Base-by-base conservation (phyloP, 2,113 vertebrate genomes). In the Tamias sibiricus region DNA sequence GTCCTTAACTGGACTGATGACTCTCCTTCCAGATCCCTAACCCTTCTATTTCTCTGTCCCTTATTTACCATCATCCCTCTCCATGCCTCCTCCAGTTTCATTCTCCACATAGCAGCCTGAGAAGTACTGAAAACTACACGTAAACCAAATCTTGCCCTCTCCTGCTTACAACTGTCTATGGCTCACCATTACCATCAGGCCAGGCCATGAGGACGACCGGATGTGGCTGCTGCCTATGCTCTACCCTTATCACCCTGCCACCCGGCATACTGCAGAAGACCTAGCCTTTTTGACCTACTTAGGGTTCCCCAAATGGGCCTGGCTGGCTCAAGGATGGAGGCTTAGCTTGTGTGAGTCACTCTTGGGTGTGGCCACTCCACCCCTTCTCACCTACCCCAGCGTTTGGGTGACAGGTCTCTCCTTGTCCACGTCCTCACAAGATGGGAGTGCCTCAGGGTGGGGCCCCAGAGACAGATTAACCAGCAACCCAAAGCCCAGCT, bases 271-370 rank as follows among this genome's bases (percentile, higher is more conserved):
- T 8, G 10, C 44, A 17, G 3, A 14, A 86, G 72, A 49, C 87
- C 81, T 72, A 92, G 66, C 76, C 93, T 81, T 84, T 68, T 12
- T 97, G 96, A 97, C 96, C 96, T 97, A 97, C 76, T 97, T 97
- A 66, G 44, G 47, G 52, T 40, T 52, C 42, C 59, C 68, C 1
- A 1, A 62, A 62, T 0, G 42, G 80, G 94, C 92, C 94, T 7
- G 19, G 75, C 90, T 94, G 62, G 88, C 81, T 90, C 59, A 59
- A 87, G 57, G 76, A 69, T 95, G 57, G 44, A 77, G 83, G 80
- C 87, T 69, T 80, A n/a, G 77, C 72, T 94, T 85, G 0, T n/a
- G 35, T 0, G 66, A 94, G 88, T 97, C 96, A 97, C 49, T 71
- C 74, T 62, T 2, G 14, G 96, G 93, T 0, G 42, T 93, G 97